Evolutionary conservation across 2,797 vertebrate species (phyloP).

Genomic region (Anniella stebbinsi): DNA sequence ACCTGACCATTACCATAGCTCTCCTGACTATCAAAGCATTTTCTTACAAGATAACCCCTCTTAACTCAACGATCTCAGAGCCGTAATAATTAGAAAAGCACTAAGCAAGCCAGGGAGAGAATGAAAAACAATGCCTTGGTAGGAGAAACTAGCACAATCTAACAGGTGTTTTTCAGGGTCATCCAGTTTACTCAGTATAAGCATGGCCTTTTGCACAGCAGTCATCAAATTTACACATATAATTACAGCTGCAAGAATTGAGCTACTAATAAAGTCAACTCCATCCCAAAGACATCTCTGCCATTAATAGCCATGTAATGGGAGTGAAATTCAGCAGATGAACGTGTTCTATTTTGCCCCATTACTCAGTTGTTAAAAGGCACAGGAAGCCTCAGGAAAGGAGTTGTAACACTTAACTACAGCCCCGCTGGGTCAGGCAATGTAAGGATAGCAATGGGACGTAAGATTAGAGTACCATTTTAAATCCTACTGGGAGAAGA

Average conservation of each 20-base stretch:
- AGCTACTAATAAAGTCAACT: not conserved
- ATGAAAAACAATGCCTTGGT: not conserved
- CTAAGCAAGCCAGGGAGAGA: accelerated
- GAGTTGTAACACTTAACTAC: not conserved
- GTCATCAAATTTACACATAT: not conserved
- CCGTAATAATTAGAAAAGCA: accelerated
- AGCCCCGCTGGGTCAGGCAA: not conserved
- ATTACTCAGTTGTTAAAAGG: not conserved
- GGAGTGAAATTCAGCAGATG: no score
- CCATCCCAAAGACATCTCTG: not conserved
- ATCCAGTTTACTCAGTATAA: no score
- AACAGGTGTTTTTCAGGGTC: not conserved
- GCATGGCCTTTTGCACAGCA: not conserved
- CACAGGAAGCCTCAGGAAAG: not conserved
- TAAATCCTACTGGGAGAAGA: not conserved
- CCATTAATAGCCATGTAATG: not conserved
- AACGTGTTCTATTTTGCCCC: no score
- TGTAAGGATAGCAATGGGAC: not conserved
- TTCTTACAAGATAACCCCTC: not conserved
- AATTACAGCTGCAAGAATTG: not conserved
- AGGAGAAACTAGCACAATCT: no score
- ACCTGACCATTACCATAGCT: not conserved
- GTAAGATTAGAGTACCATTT: not conserved
- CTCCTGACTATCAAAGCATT: slow-evolving; percentile 10
- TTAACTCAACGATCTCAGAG: not conserved